Percentiles rank a stretch among this genome's conserved stretches.
These are phyloP conservation scores for Aquatica leii DNA, from an alignment of 2,888 invertebrate species.

Conservation along the genomic window DNA sequence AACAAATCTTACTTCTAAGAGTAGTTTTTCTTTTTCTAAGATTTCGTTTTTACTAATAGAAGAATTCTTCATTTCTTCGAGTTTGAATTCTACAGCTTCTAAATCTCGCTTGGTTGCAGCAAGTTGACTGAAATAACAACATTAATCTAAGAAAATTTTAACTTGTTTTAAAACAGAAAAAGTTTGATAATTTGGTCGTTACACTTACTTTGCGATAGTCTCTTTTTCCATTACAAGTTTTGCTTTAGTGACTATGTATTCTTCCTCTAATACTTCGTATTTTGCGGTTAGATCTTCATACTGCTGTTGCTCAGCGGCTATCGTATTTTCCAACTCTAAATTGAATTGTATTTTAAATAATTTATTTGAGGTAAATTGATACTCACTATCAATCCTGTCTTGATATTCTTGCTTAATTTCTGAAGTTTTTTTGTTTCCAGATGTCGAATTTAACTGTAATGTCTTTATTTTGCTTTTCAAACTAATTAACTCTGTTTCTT, in stretches of 20 bases:
- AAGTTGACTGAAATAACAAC: slow-evolving; percentile 64
- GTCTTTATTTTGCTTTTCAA: slow-evolving; percentile 77
- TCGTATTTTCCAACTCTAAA: slow-evolving; percentile 72
- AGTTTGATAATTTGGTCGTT: neutral
- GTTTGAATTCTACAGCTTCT: slow-evolving; percentile 68
- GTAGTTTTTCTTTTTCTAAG: slow-evolving; percentile 78
- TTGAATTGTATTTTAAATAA: slow-evolving; percentile 39
- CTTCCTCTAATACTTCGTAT: slow-evolving; percentile 85
- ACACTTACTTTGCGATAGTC: slow-evolving; percentile 72
- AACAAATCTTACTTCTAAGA: slow-evolving; percentile 68
- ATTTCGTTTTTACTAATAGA: slow-evolving; percentile 71
- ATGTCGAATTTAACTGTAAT: slow-evolving; percentile 68
- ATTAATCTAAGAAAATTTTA: slow-evolving; percentile 5
- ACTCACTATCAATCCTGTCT: slow-evolving; percentile 74
- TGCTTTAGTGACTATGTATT: slow-evolving; percentile 84
- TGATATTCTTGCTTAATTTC: slow-evolving; percentile 75
- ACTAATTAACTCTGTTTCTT: slow-evolving; percentile 78
- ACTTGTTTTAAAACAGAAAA: neutral
- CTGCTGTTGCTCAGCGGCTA: slow-evolving; percentile 74
- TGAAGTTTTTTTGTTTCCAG: slow-evolving; percentile 69
- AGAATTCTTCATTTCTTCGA: slow-evolving; percentile 71
- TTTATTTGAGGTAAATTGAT: too few species aligned
- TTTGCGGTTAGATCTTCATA: slow-evolving; percentile 82
- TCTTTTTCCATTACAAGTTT: slow-evolving; percentile 84
- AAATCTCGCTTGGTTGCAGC: slow-evolving; percentile 70